phyloP scores from a whole-genome alignment of 2,888 invertebrate genomes.

The Sipunculus nudus region DNA sequence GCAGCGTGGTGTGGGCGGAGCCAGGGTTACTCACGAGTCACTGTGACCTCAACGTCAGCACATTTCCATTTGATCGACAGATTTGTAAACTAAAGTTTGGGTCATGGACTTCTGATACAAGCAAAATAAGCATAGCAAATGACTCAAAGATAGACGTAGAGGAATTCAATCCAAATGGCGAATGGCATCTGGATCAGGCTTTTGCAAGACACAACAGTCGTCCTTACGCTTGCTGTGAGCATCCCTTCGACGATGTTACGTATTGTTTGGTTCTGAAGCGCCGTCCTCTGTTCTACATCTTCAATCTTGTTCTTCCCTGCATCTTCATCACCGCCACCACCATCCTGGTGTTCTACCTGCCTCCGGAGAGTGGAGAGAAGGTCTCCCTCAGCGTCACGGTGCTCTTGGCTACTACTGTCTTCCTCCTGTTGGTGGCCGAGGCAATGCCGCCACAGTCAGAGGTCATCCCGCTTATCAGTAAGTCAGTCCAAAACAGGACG shows the following conservation, averaged over 20 bases:
- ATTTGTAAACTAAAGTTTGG: too few species aligned
- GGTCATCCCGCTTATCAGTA: conserved; percentile 23
- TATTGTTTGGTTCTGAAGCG: conserved; percentile 14
- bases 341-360: conserved; percentile 18
- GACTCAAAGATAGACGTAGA: too few species aligned
- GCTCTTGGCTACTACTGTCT: conserved; percentile 23
- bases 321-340: conserved; percentile 18
- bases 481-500: too few species aligned
- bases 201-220: too few species aligned
- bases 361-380: conserved; percentile 20
- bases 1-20: too few species aligned
- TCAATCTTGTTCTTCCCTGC: conserved; percentile 20
- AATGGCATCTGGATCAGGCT: too few species aligned
- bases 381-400: conserved; percentile 20
- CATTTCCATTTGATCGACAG: too few species aligned
- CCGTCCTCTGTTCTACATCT: conserved; percentile 19
- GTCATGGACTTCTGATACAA: too few species aligned
- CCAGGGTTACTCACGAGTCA: too few species aligned
- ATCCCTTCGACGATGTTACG: conserved; percentile 16
- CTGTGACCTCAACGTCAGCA: too few species aligned
- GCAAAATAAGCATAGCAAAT: too few species aligned
- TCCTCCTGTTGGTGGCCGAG: conserved; percentile 27
- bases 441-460: conserved; percentile 28
- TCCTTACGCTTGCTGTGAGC: conserved; percentile 22
- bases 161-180: too few species aligned